Conservation (phyloP, 2,888 invertebrate genomes). For the Melinaea marsaeus region DNA sequence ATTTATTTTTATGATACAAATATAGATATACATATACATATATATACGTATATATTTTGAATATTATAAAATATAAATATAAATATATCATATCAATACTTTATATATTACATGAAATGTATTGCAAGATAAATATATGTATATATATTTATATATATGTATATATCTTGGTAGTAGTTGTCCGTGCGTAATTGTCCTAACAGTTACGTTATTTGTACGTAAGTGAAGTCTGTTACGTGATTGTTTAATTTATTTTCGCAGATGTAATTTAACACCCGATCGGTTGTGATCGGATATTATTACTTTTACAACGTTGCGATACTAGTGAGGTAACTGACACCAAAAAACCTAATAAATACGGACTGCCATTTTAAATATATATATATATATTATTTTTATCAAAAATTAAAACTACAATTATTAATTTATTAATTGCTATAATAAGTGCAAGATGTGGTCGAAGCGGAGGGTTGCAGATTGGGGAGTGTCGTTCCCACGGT, state of each 20-base stretch:
- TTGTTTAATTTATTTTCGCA: slow-evolving; percentile 51
- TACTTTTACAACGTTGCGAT: slow-evolving; percentile 34
- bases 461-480: not conserved
- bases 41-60: no score
- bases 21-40: no score
- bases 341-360: slow-evolving; percentile 13
- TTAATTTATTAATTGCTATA: no score
- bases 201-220: slow-evolving; percentile 27
- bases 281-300: slow-evolving; percentile 40
- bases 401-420: not conserved
- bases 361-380: slow-evolving; percentile 10
- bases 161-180: not conserved
- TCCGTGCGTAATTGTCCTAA: slow-evolving; percentile 19
- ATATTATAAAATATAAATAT: no score
- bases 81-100: no score
- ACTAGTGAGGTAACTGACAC: slow-evolving; percentile 25
- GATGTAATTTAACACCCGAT: slow-evolving; percentile 64
- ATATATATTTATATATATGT: no score
- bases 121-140: no score
- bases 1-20: no score
- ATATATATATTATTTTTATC: not conserved
- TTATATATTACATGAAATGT: no score
- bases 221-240: slow-evolving; percentile 41
- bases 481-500: slow-evolving; percentile 6
- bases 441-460: not conserved